Conservation (phyloP, 2,797 vertebrate genomes). For the Gobionotothen gibberifrons region DNA sequence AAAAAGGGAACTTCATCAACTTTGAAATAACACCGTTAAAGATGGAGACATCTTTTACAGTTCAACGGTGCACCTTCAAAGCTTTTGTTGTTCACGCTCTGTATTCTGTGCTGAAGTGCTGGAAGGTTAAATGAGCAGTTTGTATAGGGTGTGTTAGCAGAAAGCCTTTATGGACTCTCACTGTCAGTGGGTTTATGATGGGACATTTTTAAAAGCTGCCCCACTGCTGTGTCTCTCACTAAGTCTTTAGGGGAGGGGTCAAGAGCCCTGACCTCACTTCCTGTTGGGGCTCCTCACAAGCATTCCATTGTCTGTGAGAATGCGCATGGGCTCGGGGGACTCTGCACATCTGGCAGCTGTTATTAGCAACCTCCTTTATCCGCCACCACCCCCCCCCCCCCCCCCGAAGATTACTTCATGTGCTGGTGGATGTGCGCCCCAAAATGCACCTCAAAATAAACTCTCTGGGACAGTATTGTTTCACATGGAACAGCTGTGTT, state of each 20-base stretch:
- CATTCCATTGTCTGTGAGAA: conserved; percentile 90
- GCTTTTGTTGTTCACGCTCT: conserved; percentile 17
- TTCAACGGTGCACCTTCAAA: conserved; percentile 1
- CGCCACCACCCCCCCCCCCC: conserved; percentile 18
- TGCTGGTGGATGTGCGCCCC: conserved; percentile 62
- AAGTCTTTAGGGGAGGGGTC: conserved; percentile 78
- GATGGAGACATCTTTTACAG: conserved; percentile 1
- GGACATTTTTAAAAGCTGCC: conserved; percentile 66
- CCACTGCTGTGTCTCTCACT: conserved; percentile 65
- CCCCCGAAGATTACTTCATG: conserved; percentile 59
- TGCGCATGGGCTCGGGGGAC: conserved; percentile 81
- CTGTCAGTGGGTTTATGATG: conserved; percentile 68
- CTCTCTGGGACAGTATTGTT: conserved; percentile 43
- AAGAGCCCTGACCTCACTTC: conserved; percentile 87
- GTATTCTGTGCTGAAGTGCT: conserved; percentile 17
- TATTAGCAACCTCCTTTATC: conserved; percentile 78
- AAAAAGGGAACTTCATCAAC: conserved; percentile 26
- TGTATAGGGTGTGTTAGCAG: conserved; percentile 44
- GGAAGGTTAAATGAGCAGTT: conserved; percentile 35
- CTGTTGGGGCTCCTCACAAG: conserved; percentile 85
- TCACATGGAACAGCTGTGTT: conserved; percentile 23
- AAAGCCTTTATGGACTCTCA: conserved; percentile 64
- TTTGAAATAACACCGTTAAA: conserved; percentile 20
- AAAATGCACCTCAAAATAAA: conserved; percentile 61
- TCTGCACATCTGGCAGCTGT: conserved; percentile 88